A percentile compares a stretch with the other conserved stretches of the same genome.
These are phyloP conservation scores for Tricholauxania praeusta DNA, from an alignment of 2,888 invertebrate species.

Conservation along the genomic window DNA sequence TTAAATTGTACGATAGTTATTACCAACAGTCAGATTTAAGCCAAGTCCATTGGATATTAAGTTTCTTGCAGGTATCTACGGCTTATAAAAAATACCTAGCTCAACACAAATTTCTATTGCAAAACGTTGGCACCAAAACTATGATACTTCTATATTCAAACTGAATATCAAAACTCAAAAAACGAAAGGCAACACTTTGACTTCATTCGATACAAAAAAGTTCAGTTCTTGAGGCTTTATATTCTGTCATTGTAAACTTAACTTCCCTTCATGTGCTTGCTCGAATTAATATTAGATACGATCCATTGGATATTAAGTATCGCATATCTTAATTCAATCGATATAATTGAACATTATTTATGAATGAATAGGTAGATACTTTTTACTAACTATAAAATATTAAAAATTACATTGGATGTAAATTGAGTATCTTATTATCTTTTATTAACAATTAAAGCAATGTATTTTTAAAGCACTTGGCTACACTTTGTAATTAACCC, in stretches of 20 bases:
- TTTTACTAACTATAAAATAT: too few species aligned
- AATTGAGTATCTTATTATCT: too few species aligned
- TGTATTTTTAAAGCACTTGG: too few species aligned
- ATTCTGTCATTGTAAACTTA: not conserved
- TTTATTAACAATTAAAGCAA: too few species aligned
- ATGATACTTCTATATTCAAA: not conserved
- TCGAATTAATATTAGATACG: not conserved
- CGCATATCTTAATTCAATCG: slow-evolving; percentile 39
- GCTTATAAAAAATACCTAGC: not conserved
- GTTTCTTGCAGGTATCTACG: not conserved
- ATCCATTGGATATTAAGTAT: slow-evolving; percentile 14
- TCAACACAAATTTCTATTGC: slow-evolving; percentile 6
- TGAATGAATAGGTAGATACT: not conserved
- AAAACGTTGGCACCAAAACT: not conserved
- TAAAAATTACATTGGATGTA: too few species aligned
- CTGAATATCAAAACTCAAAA: not conserved
- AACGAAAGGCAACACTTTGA: slow-evolving; percentile 10
- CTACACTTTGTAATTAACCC: too few species aligned
- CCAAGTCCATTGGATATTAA: slow-evolving; percentile 27
- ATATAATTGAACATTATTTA: slow-evolving; percentile 28
- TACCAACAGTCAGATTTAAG: slow-evolving; percentile 20
- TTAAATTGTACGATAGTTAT: not conserved
- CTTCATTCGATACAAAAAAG: not conserved
- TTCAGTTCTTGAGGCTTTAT: not conserved
- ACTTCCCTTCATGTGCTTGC: not conserved